Percentiles rank a stretch among this genome's conserved stretches.
phyloP scores from a whole-genome alignment of 2,888 invertebrate species.

The Venusia cambrica region DNA sequence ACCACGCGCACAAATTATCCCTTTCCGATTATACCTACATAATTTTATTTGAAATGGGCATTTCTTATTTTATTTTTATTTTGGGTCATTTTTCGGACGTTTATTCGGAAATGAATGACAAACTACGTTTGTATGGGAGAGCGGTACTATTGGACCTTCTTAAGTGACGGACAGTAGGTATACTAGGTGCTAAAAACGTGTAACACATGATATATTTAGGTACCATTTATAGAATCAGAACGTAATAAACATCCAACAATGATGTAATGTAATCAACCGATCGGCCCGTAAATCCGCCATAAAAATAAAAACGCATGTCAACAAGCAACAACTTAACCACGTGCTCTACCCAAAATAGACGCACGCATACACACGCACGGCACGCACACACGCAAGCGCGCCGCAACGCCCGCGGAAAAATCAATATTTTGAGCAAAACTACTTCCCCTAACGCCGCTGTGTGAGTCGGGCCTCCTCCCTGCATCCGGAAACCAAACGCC shows the following conservation, averaged over 20 bases:
- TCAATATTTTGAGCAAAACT: slow-evolving; percentile 81
- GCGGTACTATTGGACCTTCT: too few species aligned
- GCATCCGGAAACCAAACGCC: slow-evolving; percentile 38
- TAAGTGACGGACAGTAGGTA: too few species aligned
- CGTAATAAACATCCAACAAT: slow-evolving; percentile 43
- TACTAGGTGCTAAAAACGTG: too few species aligned
- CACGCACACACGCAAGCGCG: slow-evolving; percentile 38
- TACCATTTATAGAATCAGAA: slow-evolving; percentile 33
- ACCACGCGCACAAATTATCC: too few species aligned
- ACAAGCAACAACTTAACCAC: slow-evolving; percentile 77
- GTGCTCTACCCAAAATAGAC: slow-evolving; percentile 76
- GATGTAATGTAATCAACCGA: slow-evolving; percentile 64
- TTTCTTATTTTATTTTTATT: too few species aligned
- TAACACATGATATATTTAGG: too few species aligned
- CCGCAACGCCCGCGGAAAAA: slow-evolving; percentile 72
- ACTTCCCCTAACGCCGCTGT: slow-evolving; percentile 70
- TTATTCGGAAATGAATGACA: too few species aligned
- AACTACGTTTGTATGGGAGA: too few species aligned
- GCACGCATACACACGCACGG: slow-evolving; percentile 48
- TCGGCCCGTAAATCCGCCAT: slow-evolving; percentile 55
- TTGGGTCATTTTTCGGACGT: too few species aligned
- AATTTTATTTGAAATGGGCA: too few species aligned
- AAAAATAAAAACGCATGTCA: slow-evolving; percentile 78
- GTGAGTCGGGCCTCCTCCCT: slow-evolving; percentile 51
- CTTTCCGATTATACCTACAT: too few species aligned